Percentiles rank a stretch among this genome's conserved stretches.
phyloP scores from a whole-genome alignment of 2,797 vertebrate species.

The Hozukius guyotensis region DNA sequence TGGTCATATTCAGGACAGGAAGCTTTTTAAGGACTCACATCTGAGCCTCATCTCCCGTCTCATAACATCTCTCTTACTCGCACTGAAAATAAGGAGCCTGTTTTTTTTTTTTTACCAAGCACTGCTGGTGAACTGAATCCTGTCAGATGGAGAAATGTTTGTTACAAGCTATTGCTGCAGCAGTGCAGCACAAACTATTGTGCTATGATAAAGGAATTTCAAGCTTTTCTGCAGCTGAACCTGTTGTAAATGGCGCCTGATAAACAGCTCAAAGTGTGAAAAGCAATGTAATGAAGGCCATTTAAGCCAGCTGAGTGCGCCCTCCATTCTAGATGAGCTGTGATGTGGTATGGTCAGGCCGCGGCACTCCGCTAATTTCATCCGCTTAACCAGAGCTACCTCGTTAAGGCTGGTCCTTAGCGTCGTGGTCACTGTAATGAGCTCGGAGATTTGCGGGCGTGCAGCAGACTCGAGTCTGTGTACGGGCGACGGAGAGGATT shows the following conservation, averaged over 20 bases:
- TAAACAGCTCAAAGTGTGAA: conserved; percentile 30
- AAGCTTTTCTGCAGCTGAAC: neutral
- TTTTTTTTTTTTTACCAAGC: conserved; percentile 7
- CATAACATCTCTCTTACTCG: neutral
- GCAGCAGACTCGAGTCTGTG: neutral
- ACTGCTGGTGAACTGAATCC: neutral
- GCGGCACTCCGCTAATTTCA: conserved; percentile 56
- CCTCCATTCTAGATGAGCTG: conserved; percentile 46
- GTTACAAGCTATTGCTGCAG: neutral
- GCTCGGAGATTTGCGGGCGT: conserved; percentile 57
- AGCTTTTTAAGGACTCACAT: conserved; percentile 34
- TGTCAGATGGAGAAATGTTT: neutral
- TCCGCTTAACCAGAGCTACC: conserved; percentile 57
- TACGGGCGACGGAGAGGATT: neutral
- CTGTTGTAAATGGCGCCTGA: conserved; percentile 2
- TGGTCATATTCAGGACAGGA: conserved; percentile 30
- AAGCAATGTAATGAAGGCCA: conserved; percentile 35
- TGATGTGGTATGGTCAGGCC: conserved; percentile 43
- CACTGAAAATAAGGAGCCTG: neutral
- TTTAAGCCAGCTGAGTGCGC: conserved; percentile 34
- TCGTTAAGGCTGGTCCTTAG: conserved; percentile 55
- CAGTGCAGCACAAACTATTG: neutral
- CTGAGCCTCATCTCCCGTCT: conserved; percentile 9
- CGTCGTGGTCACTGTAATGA: conserved; percentile 57
- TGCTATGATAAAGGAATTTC: neutral